These are phyloP conservation scores for Geodia barretti DNA, from an alignment of 37 sponge, comb jelly and placozoan genomes.

Conservation along the genomic window DNA sequence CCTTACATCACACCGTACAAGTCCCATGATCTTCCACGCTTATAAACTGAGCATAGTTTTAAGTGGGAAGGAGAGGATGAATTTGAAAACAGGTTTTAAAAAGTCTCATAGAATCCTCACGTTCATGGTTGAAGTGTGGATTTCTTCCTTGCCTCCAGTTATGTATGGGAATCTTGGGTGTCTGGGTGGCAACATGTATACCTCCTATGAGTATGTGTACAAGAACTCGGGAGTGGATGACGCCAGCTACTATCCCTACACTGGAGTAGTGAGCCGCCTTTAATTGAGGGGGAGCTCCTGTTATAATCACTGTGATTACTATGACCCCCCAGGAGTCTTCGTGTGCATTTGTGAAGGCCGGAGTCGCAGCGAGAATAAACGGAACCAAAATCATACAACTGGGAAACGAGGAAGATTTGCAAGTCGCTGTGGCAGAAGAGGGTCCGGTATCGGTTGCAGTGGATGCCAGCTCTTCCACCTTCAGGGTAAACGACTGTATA, in stretches of 20 bases:
- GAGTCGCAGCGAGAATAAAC: too few relatives aligned
- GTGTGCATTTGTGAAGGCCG: slow-evolving; percentile 55
- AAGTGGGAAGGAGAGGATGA: too few relatives aligned
- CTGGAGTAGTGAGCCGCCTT: slow-evolving; percentile 50
- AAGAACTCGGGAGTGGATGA: not conserved
- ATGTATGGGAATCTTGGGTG: slow-evolving; percentile 30
- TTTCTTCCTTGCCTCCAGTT: slow-evolving; percentile 1
- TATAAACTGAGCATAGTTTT: too few relatives aligned
- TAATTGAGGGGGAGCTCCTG: too few relatives aligned
- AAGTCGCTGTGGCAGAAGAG: slow-evolving; percentile 81
- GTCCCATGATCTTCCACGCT: too few relatives aligned
- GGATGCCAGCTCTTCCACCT: slow-evolving; percentile 71
- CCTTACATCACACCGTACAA: too few relatives aligned
- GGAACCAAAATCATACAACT: too few relatives aligned
- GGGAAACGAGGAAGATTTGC: slow-evolving; percentile 75
- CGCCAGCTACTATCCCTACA: not conserved
- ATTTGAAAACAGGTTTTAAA: too few relatives aligned
- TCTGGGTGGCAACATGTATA: not conserved
- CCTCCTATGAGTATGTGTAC: slow-evolving; percentile 1
- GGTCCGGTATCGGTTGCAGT: slow-evolving; percentile 86
- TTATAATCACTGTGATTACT: too few relatives aligned
- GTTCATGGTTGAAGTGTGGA: too few relatives aligned
- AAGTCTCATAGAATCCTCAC: too few relatives aligned
- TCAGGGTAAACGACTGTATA: slow-evolving; percentile 46
- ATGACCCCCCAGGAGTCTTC: too few relatives aligned